Conservation (phyloP, 2,797 vertebrate genomes). For the Coendou prehensilis region DNA sequence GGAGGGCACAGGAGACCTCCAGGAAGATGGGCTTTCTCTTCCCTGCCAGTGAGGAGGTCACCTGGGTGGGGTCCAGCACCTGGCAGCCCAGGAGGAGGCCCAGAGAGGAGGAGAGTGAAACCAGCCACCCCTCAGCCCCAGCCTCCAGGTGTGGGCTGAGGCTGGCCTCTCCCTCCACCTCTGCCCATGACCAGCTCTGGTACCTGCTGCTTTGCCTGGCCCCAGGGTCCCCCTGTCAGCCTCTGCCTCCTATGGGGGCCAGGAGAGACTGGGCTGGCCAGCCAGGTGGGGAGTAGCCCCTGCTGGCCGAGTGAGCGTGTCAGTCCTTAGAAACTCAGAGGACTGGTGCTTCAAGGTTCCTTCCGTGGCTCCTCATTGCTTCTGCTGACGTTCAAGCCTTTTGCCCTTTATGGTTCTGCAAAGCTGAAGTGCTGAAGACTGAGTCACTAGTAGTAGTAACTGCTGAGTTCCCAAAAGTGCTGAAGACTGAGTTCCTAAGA, state of each 20-base stretch:
- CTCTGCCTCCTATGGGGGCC: neutral
- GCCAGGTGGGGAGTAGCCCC: neutral
- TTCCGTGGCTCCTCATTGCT: rapidly evolving
- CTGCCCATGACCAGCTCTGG: neutral
- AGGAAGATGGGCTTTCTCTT: neutral
- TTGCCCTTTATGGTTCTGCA: neutral
- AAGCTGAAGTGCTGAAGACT: neutral
- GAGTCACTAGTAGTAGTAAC: neutral
- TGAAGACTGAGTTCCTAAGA: neutral
- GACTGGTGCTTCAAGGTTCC: neutral
- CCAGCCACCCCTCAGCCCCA: neutral
- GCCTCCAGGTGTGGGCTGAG: neutral
- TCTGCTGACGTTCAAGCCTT: neutral
- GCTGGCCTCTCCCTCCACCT: neutral
- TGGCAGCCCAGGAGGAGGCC: neutral
- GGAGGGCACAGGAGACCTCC: neutral
- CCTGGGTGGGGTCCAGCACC: neutral
- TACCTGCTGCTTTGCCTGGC: neutral
- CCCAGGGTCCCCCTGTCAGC: neutral
- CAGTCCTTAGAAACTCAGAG: neutral
- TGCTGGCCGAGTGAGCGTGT: neutral
- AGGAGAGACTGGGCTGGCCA: neutral
- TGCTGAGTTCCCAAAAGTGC: neutral
- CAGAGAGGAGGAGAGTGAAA: neutral
- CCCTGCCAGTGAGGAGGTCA: neutral